Percentiles rank a stretch among this genome's conserved stretches.
Conservation (phyloP, 2,888 invertebrate genomes). For the Branchellion lobata region DNA sequence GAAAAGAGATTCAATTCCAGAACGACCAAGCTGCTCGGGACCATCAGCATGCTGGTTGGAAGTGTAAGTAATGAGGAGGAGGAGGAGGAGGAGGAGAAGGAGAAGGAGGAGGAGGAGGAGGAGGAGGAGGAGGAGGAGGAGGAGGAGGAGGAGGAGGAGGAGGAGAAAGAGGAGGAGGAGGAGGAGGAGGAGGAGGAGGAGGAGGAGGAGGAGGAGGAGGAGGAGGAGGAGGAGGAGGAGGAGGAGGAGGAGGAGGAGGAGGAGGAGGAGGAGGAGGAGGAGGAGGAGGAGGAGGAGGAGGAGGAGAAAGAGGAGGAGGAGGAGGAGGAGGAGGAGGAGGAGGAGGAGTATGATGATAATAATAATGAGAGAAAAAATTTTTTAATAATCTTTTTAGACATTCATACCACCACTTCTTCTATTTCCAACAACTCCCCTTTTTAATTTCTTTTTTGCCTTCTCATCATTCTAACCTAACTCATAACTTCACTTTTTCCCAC, state of each 20-base stretch:
- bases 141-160: not conserved
- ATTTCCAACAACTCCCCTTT: no score
- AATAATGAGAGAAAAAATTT: no score
- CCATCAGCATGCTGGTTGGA: slow-evolving; percentile 55
- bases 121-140: not conserved
- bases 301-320: not conserved
- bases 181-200: not conserved
- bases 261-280: not conserved
- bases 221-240: not conserved
- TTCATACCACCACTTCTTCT: no score
- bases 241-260: not conserved
- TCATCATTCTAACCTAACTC: no score
- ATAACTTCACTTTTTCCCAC: no score
- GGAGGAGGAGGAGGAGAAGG: not conserved
- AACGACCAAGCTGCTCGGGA: slow-evolving; percentile 55
- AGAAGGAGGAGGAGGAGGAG: not conserved
- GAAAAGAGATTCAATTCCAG: slow-evolving; percentile 54
- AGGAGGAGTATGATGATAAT: no score
- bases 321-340: not conserved
- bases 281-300: not conserved
- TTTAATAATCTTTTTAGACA: no score
- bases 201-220: not conserved
- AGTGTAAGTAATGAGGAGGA: slow-evolving; percentile 48
- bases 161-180: not conserved
- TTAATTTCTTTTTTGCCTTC: no score